Percentiles rank a stretch among this genome's conserved stretches.
phyloP scores from a whole-genome alignment of 2,888 invertebrate species.

The Oxystoma pomonae region DNA sequence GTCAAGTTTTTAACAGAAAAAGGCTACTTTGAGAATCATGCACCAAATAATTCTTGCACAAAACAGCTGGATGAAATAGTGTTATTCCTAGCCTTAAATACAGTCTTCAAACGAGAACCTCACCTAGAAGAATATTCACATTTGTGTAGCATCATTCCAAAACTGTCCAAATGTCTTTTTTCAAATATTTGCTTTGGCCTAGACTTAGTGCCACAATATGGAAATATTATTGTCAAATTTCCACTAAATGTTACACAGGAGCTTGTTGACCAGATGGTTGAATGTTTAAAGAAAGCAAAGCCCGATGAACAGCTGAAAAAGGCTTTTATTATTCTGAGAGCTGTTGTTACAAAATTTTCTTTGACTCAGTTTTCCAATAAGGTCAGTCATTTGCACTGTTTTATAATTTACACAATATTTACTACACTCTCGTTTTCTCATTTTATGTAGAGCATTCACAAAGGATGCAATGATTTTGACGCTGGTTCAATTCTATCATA shows the following conservation, averaged over 20 bases:
- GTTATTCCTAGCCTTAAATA: slow-evolving; percentile 40
- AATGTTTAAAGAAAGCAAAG: slow-evolving; percentile 33
- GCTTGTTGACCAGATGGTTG: slow-evolving; percentile 34
- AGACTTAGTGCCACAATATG: slow-evolving; percentile 30
- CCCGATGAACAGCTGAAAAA: slow-evolving; percentile 29
- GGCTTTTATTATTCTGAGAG: slow-evolving; percentile 27
- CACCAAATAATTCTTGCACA: slow-evolving; percentile 22
- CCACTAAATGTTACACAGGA: slow-evolving; percentile 30
- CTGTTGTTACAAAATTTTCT: slow-evolving; percentile 23
- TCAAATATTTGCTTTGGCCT: slow-evolving; percentile 33
- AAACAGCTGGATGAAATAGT: slow-evolving; percentile 34
- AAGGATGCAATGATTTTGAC: too few relatives aligned
- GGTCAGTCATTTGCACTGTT: too few relatives aligned
- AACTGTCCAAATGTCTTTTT: slow-evolving; percentile 40
- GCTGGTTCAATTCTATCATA: too few relatives aligned
- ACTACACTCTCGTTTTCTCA: too few relatives aligned
- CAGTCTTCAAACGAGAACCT: slow-evolving; percentile 32
- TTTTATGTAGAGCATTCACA: too few relatives aligned
- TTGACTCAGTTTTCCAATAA: slow-evolving; percentile 15
- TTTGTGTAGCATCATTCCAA: slow-evolving; percentile 37
- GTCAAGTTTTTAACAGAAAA: slow-evolving; percentile 27
- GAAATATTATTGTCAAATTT: slow-evolving; percentile 30
- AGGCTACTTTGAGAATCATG: slow-evolving; percentile 29
- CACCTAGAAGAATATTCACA: slow-evolving; percentile 37
- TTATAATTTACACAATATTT: too few relatives aligned